Evolutionary conservation across 2,797 vertebrate species (phyloP), one percentile per base, ranked within the genome.

Genomic region (Siniperca obscura): DNA sequence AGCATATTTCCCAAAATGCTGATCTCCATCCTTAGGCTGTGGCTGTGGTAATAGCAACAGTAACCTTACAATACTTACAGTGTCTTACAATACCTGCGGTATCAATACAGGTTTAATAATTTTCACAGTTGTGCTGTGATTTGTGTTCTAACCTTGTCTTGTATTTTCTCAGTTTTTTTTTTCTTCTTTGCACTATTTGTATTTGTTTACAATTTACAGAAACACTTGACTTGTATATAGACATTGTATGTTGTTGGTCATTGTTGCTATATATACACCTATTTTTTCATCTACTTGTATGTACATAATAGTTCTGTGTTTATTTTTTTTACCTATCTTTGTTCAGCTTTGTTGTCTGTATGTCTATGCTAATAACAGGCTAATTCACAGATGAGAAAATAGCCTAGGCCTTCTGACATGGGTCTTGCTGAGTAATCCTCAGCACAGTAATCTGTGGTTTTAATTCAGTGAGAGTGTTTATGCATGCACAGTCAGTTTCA

Each of bases 391-490:
- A 16, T 71, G 9, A 46, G 2, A 62, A 40, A 62, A 70, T 7
- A 61, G 36, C 36, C 36, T 36, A 7, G 36, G 36, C 36, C 36
- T 36, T 5, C 55, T 25, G 40, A 62, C 5, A 2, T 17, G 27
- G 5, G 27, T 56, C 52, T 38, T 13, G 2, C 3, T 42, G 30
- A 52, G 25, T 71, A 74, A 86, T 50, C 11, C 16, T 27, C 53
- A 59, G 53, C 12, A 9, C 6, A 38, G 22, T 59, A 57, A 69
- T 21, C 40, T 76, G 61, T 52, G 83, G 74, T 30, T 71, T 75
- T 17, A 13, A 67, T 61, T 70, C 62, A 81, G 74, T 48, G 70
- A 86, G 42, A 79, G 73, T 82, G 65, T 86, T 88, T 68, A 82
- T 48, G 4, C 10, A 64, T 30, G 11, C 34, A 52, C n/a, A 48